Percentiles rank a stretch among this genome's conserved stretches.
phyloP scores from a whole-genome alignment of 2,113 vertebrate genomes.

The Anolis carolinensis region DNA sequence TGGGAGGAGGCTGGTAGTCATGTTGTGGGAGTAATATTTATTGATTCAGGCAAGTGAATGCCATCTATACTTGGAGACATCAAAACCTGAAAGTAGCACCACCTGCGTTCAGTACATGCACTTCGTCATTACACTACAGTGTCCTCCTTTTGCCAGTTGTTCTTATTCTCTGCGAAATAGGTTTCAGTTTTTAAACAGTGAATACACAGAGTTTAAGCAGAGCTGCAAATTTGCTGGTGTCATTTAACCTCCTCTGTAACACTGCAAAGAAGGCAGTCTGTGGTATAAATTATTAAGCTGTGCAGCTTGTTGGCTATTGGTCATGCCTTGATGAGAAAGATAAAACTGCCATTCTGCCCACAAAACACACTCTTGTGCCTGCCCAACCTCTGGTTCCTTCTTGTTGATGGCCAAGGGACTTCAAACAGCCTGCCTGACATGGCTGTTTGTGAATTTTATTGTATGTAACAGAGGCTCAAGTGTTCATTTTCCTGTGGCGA shows the following conservation, averaged over 20 bases:
- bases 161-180: neutral
- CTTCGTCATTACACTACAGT: neutral
- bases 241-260: conserved; percentile 29
- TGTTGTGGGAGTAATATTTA: neutral
- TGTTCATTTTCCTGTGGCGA: neutral
- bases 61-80: neutral
- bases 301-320: conserved; percentile 27
- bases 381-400: neutral
- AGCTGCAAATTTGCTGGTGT: neutral
- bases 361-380: neutral
- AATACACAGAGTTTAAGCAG: neutral
- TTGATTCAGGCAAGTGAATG: neutral
- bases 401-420: neutral
- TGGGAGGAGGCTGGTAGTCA: neutral
- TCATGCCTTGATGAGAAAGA: neutral
- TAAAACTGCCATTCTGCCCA: neutral
- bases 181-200: neutral
- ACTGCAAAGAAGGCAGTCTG: conserved; percentile 15
- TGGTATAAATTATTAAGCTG: neutral
- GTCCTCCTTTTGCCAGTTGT: neutral
- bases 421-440: conserved; percentile 13
- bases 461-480: conserved; percentile 19
- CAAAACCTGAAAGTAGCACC: neutral
- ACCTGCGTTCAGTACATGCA: neutral
- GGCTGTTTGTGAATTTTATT: neutral